Evolutionary conservation across 2,797 vertebrate species (phyloP).

Genomic region (Ataeniobius toweri): DNA sequence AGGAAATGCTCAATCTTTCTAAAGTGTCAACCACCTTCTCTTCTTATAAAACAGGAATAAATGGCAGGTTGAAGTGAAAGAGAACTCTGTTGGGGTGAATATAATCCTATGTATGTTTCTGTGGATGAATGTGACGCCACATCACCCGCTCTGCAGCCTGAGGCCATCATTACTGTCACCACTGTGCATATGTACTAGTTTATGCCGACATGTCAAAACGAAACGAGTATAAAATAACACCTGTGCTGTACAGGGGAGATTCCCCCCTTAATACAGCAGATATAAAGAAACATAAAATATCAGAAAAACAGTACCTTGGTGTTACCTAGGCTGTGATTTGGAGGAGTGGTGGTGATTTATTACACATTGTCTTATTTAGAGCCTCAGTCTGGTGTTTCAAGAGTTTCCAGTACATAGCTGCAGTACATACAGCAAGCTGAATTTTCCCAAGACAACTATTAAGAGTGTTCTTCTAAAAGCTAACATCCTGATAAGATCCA

Average conservation of each 20-base stretch:
- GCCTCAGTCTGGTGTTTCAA: too few relatives aligned
- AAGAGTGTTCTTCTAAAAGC: too few relatives aligned
- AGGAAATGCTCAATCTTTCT: slow-evolving; percentile 29
- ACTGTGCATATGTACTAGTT: slow-evolving; percentile 25
- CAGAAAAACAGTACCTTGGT: not conserved
- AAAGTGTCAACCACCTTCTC: slow-evolving; percentile 63
- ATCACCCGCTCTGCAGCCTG: slow-evolving; percentile 58
- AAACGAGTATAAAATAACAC: slow-evolving; percentile 52
- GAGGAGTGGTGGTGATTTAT: not conserved
- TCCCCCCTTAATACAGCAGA: slow-evolving; percentile 23
- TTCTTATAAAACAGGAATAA: slow-evolving; percentile 64
- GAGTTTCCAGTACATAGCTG: too few relatives aligned
- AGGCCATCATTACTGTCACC: slow-evolving; percentile 68
- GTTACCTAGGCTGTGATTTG: not conserved
- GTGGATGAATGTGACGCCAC: slow-evolving; percentile 55
- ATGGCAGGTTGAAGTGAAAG: slow-evolving; percentile 64
- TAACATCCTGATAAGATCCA: not conserved
- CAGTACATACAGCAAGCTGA: too few relatives aligned
- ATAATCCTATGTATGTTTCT: slow-evolving; percentile 65
- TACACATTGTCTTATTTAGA: too few relatives aligned
- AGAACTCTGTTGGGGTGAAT: slow-evolving; percentile 61
- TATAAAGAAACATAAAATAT: slow-evolving; percentile 17
- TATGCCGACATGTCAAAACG: slow-evolving; percentile 42
- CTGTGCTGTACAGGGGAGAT: slow-evolving; percentile 15
- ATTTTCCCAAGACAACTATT: too few relatives aligned